phyloP scores from a whole-genome alignment of 2,113 vertebrate species.

The Aramus guarauna region DNA sequence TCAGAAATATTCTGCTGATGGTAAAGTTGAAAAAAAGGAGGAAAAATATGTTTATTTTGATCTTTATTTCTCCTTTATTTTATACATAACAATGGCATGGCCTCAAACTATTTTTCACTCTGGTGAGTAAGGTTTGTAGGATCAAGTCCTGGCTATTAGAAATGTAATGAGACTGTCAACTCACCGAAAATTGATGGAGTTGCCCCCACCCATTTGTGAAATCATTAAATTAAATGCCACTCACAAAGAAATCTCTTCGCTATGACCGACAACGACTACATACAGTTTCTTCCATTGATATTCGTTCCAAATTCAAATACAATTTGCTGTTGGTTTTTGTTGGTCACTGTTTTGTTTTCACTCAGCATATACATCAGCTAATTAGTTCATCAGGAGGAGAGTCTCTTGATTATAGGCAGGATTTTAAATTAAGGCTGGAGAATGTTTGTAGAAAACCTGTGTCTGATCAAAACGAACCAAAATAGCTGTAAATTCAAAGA shows the following conservation, averaged over 20 bases:
- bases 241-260: background rate
- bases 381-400: background rate
- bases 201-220: background rate
- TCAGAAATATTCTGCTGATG: background rate
- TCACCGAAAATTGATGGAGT: background rate
- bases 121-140: background rate
- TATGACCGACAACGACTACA: background rate
- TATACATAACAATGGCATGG: background rate
- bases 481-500: background rate
- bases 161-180: background rate
- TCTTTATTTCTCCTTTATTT: background rate
- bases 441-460: background rate
- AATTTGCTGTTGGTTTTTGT: background rate
- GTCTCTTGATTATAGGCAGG: background rate
- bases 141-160: background rate
- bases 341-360: background rate
- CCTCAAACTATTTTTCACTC: background rate
- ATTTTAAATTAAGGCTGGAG: background rate
- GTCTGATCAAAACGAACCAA: background rate
- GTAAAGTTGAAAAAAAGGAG: background rate
- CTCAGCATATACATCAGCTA: background rate
- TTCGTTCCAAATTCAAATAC: background rate
- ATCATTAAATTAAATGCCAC: slow-evolving; percentile 9
- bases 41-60: background rate
- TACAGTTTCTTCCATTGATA: background rate